Evolutionary conservation across 2,113 vertebrate genomes (phyloP), one percentile per base, ranked within the genome.

Genomic region (Peromyscus leucopus): DNA sequence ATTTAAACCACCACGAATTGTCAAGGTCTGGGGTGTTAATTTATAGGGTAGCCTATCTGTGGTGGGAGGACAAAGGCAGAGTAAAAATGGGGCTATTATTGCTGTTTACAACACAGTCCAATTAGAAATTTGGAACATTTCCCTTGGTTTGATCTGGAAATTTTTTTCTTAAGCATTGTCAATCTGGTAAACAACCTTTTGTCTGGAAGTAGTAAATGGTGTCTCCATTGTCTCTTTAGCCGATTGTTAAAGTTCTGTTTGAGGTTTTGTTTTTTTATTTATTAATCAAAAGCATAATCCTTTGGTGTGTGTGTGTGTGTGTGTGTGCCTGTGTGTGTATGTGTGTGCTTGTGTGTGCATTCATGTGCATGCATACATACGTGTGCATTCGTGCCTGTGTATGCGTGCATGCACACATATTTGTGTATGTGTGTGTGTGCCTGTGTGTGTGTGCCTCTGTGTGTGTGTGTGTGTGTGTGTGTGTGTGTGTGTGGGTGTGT

Each of bases 281-380:
- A 61, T 90, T 96, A 80, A 94, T 76, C 57, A 65, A 69, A 90
- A 94, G 31, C 7, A 26, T 7, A 57, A 42, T 92, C 87, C n/a
- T 48, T 96, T 55, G 51, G n/a, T 22, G 28, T 15, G 39, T 42
- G 13, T 75, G n/a, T 75, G 42, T 31, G 24, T 46, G 26, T 76
- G 39, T 36, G 36, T 71, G 48, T n/a, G n/a, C 16, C 42, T n/a
- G 33, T 63, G n/a, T 42, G 0, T 57, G 51, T n/a, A 7, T 83
- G 3, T 83, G 9, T 39, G 57, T 39, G 10, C 22, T 4, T 82
- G 48, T 51, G 42, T 82, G 9, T 80, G 7, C 57, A 36, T 48
- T 42, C 42, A 42, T 42, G 36, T 59, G 22, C 5, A 1, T 46
- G 24, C 11, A 15, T 74, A 17, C n/a, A 28, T 12, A 12, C 11